Evolutionary conservation across 2,113 vertebrate species (phyloP), one percentile per base, ranked within the genome.

Genomic region (Nettapus auritus): DNA sequence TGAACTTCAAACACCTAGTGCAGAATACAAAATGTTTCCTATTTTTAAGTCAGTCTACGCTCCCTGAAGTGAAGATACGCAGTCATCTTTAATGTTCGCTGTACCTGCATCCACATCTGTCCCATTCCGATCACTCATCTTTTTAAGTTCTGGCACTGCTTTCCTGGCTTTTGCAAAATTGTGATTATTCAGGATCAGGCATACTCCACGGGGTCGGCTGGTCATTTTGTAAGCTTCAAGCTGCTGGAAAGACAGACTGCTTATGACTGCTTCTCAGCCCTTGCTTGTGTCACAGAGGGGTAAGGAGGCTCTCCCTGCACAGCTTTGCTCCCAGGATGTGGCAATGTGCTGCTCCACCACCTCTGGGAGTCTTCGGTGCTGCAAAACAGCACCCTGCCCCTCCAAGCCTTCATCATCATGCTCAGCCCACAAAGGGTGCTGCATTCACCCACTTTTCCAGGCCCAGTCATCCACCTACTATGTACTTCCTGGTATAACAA

Each of bases 171-270:
- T 8, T 9, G 11, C 31, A 90, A 99, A 99, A 26, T 89, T 79
- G 22, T 98, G 46, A 42, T 99, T 99, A 91, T 99, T 99, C 56
- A 99, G 95, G 93, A 99, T 99, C 86, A 99, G 64, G 68, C 99
- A 99, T 71, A 98, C 95, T 56, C 99, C 99, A 1, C 97, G 93
- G 16, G 98, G 98, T 6, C 36, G 89, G 90, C 94, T 98, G 9
- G 89, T 96, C 97, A 99, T 97, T 94, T 77, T 97, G 92, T 99
- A 99, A 75, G 62, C 40, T 56, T 95, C 86, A 1, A 87, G 52
- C 64, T 82, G 29, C 18, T 86, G 53, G 31, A 79, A 85, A 75
- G 53, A 69, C 42, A 97, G 78, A 82, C 28, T 26, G 9, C 8
- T 70, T 50, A 23, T 85, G 60, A 83, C 48, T 59, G 66, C 53